Evolutionary conservation across 2,888 invertebrate genomes (phyloP).

Genomic region (Blastobasis adustella): DNA sequence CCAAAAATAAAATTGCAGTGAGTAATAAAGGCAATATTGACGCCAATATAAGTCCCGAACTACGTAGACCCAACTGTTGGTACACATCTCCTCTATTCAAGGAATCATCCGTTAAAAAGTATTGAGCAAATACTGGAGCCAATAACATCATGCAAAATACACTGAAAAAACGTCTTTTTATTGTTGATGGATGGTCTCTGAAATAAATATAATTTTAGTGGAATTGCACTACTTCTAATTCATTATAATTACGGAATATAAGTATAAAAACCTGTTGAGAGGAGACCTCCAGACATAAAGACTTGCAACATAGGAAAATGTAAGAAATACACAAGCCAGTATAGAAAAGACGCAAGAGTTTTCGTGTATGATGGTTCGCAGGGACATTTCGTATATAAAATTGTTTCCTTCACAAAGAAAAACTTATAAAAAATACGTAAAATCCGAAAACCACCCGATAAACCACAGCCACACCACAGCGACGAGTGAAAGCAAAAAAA

Average conservation of each 20-base stretch:
- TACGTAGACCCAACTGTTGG: conserved; percentile 84
- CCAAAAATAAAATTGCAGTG: conserved; percentile 87
- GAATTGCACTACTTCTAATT: conserved; percentile 3
- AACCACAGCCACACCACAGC: neutral
- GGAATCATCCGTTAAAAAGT: conserved; percentile 78
- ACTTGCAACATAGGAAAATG: conserved; percentile 88
- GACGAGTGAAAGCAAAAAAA: neutral
- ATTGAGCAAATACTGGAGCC: conserved; percentile 85
- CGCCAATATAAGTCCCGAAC: conserved; percentile 83
- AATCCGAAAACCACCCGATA: neutral
- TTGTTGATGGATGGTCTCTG: conserved; percentile 92
- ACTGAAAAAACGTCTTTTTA: conserved; percentile 91
- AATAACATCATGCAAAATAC: conserved; percentile 87
- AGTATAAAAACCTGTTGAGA: conserved; percentile 77
- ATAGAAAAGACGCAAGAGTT: conserved; percentile 76
- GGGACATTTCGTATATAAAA: conserved; percentile 6
- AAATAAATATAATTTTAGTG: conserved; percentile 32
- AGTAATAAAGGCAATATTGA: conserved; percentile 82
- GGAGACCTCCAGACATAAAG: conserved; percentile 90
- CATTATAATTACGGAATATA: too few relatives aligned
- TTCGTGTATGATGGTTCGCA: conserved; percentile 29
- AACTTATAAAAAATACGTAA: conserved; percentile 11
- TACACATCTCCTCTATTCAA: conserved; percentile 77
- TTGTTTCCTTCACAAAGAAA: neutral
- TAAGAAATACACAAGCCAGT: conserved; percentile 83